These are phyloP conservation scores for Azemiops feae DNA, from an alignment of 2,113 vertebrate genomes.

Conservation along the genomic window DNA sequence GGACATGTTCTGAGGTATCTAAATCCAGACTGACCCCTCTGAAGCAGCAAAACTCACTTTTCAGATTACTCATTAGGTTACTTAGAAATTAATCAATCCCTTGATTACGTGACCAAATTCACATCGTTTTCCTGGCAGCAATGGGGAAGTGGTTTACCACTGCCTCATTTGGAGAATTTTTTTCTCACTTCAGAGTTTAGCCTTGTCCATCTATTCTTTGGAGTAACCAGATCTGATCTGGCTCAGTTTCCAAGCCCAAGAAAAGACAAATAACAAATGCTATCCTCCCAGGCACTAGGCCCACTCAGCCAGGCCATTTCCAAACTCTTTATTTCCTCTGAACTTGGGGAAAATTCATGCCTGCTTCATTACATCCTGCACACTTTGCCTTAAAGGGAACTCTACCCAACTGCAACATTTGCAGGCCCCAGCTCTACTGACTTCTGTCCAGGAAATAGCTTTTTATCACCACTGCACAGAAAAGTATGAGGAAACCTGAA, in stretches of 20 bases:
- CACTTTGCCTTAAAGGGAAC: not conserved
- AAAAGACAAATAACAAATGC: not conserved
- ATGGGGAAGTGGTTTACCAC: not conserved
- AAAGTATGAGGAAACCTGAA: conserved; percentile 5
- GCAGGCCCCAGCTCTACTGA: conserved; percentile 15
- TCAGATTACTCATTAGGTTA: not conserved
- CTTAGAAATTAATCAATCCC: not conserved
- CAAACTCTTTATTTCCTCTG: not conserved
- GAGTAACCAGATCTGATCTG: not conserved
- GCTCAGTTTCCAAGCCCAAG: not conserved
- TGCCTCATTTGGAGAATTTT: not conserved
- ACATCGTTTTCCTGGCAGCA: not conserved
- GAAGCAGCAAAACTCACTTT: not conserved
- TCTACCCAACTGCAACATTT: not conserved
- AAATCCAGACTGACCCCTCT: not conserved
- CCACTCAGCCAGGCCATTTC: not conserved
- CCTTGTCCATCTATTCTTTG: not conserved
- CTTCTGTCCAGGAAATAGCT: conserved; percentile 59
- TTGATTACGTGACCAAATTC: not conserved
- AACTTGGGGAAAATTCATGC: not conserved
- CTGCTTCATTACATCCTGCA: not conserved
- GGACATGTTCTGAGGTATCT: not conserved
- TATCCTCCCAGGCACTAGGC: not conserved
- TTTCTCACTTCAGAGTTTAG: not conserved
- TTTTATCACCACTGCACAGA: conserved; percentile 52